These are phyloP conservation scores for Encarsia formosa DNA, from an alignment of 2,888 invertebrate genomes.

Conservation along the genomic window DNA sequence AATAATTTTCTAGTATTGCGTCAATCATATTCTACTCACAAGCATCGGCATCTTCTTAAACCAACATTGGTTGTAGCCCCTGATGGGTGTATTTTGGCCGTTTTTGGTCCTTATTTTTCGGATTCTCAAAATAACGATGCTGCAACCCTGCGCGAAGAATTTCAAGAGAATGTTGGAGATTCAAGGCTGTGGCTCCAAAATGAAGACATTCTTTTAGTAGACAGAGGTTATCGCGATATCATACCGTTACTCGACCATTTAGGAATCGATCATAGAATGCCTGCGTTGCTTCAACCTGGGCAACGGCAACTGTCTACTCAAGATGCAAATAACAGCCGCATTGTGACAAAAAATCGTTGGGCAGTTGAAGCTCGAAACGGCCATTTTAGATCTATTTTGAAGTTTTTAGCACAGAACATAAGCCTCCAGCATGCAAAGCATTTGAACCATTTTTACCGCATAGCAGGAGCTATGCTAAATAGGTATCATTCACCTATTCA, in stretches of 20 bases:
- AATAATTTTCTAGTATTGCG: slow-evolving; percentile 13
- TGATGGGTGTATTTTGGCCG: slow-evolving; percentile 15
- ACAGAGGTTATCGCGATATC: too few species aligned
- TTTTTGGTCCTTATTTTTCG: slow-evolving; percentile 20
- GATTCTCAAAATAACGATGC: slow-evolving; percentile 1
- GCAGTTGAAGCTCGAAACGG: slow-evolving; percentile 29
- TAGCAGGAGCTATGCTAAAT: slow-evolving; percentile 11
- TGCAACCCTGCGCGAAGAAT: too few species aligned
- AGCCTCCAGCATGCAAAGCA: neutral
- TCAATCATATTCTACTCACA: slow-evolving; percentile 19
- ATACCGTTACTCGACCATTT: too few species aligned
- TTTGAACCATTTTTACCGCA: slow-evolving; percentile 3
- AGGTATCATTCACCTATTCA: too few species aligned
- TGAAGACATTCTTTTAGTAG: neutral
- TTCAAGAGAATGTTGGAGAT: slow-evolving; percentile 2
- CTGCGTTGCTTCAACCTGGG: neutral
- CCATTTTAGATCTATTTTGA: slow-evolving; percentile 28
- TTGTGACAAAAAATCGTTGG: slow-evolving; percentile 30
- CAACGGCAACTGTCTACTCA: slow-evolving; percentile 25
- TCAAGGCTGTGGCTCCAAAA: slow-evolving; percentile 1
- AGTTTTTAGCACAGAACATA: slow-evolving; percentile 6
- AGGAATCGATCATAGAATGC: slow-evolving; percentile 1
- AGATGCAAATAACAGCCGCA: slow-evolving; percentile 29
- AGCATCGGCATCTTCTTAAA: slow-evolving; percentile 25
- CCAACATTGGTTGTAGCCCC: slow-evolving; percentile 20